Conservation (phyloP, 2,888 invertebrate species). For the Blastobasis lacticolella region DNA sequence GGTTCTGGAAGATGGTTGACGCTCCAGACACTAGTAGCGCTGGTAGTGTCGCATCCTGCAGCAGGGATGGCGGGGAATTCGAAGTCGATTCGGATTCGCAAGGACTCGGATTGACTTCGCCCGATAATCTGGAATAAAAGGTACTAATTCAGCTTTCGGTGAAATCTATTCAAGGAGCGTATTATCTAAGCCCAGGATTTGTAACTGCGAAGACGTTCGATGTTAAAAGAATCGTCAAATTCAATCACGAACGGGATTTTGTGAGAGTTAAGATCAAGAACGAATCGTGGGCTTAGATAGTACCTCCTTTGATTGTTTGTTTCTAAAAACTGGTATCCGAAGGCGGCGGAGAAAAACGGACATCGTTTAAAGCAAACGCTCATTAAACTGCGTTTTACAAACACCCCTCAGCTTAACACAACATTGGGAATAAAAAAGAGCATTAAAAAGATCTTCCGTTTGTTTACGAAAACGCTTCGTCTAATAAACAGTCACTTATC, state of each 20-base stretch:
- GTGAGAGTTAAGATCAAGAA: no score
- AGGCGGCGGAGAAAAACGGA: background rate
- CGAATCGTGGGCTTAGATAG: no score
- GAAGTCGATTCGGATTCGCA: slow-evolving; percentile 78
- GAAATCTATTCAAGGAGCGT: no score
- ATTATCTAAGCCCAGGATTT: no score
- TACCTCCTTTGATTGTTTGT: no score
- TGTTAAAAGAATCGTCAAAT: no score
- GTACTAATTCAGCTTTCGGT: no score
- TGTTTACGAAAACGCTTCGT: slow-evolving; percentile 32
- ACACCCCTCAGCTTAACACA: slow-evolving; percentile 28
- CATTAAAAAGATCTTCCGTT: slow-evolving; percentile 26
- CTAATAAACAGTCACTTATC: slow-evolving; percentile 34
- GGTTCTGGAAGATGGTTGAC: slow-evolving; percentile 58
- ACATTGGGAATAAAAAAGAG: slow-evolving; percentile 31
- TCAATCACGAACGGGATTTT: no score
- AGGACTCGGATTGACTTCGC: slow-evolving; percentile 69
- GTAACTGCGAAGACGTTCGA: no score
- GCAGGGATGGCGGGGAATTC: slow-evolving; percentile 70
- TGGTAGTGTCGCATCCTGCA: slow-evolving; percentile 60
- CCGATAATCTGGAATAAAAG: slow-evolving; percentile 52
- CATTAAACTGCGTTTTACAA: slow-evolving; percentile 19
- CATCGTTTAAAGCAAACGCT: slow-evolving; percentile 4
- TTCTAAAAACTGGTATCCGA: no score
- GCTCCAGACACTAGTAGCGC: slow-evolving; percentile 61